Conservation (phyloP, 2,797 vertebrate species). For the Silurus lanzhouensis region DNA sequence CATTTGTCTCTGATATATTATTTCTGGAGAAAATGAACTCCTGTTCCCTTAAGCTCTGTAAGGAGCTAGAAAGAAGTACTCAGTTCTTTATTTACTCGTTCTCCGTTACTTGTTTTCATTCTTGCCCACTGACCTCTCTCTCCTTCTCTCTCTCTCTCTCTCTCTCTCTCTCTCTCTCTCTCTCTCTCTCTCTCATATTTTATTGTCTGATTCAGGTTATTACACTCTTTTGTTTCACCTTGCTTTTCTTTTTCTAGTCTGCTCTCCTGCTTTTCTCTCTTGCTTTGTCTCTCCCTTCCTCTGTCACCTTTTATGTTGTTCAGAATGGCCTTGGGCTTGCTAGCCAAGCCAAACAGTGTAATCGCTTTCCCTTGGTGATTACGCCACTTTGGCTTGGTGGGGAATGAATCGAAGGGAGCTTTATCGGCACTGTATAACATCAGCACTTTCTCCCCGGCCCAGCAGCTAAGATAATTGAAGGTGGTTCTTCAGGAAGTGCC, state of each 20-base stretch:
- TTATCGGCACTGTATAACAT: conserved; percentile 58
- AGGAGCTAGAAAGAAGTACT: conserved; percentile 53
- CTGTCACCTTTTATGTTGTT: conserved; percentile 38
- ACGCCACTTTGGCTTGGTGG: conserved; percentile 45
- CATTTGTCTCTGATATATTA: conserved; percentile 47
- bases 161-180: neutral
- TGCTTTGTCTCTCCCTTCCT: conserved; percentile 35
- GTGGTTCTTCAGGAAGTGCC: conserved; percentile 75
- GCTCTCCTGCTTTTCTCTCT: neutral
- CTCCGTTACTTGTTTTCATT: neutral
- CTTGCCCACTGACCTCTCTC: conserved; percentile 14
- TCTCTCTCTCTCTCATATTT: conserved; percentile 12
- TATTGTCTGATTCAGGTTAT: conserved; percentile 4
- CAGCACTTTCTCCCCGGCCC: conserved; percentile 56
- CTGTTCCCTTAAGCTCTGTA: conserved; percentile 40
- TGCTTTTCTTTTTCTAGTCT: conserved; percentile 18
- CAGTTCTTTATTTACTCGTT: neutral
- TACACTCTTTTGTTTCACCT: neutral
- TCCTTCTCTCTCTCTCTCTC: neutral
- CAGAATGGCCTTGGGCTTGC: conserved; percentile 68
- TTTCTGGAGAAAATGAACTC: conserved; percentile 66
- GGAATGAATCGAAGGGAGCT: conserved; percentile 38
- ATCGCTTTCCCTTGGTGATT: conserved; percentile 46
- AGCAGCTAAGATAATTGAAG: conserved; percentile 76
- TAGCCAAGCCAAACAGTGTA: conserved; percentile 59